Conservation (phyloP, 2,888 invertebrate species). For the Ypsolopha scabrella region DNA sequence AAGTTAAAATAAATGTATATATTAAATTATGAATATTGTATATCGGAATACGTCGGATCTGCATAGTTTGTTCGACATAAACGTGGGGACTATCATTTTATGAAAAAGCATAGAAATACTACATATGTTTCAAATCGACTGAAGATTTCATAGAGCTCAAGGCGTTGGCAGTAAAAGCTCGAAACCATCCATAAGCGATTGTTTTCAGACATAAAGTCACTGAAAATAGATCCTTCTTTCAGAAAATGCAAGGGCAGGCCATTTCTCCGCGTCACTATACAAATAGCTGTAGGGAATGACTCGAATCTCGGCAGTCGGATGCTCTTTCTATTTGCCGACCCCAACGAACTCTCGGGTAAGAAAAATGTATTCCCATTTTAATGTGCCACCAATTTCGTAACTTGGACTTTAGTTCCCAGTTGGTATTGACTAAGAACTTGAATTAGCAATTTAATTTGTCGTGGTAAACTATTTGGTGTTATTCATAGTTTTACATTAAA, state of each 20-base stretch:
- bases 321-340: conserved; percentile 29
- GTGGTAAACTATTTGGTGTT: too few relatives aligned
- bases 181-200: neutral
- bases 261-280: conserved; percentile 47
- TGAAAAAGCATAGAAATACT: too few relatives aligned
- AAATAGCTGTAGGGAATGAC: conserved; percentile 47
- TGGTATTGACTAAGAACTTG: neutral
- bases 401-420: neutral
- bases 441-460: too few relatives aligned
- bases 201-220: conserved; percentile 24
- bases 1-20: too few relatives aligned
- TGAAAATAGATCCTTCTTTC: conserved; percentile 29
- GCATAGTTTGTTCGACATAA: too few relatives aligned
- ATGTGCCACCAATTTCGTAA: conserved; percentile 8
- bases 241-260: conserved; percentile 38
- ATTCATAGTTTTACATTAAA: too few relatives aligned
- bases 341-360: conserved; percentile 17
- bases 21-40: too few relatives aligned
- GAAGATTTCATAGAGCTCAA: neutral
- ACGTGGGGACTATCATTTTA: too few relatives aligned
- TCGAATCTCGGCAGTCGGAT: conserved; percentile 39
- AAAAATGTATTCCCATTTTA: conserved; percentile 39
- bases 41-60: too few relatives aligned
- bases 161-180: neutral
- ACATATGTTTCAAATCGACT: too few relatives aligned